Percentiles rank a stretch among this genome's conserved stretches.
Evolutionary conservation across 2,888 invertebrate genomes (phyloP).

Genomic region (Campoletis raptor): DNA sequence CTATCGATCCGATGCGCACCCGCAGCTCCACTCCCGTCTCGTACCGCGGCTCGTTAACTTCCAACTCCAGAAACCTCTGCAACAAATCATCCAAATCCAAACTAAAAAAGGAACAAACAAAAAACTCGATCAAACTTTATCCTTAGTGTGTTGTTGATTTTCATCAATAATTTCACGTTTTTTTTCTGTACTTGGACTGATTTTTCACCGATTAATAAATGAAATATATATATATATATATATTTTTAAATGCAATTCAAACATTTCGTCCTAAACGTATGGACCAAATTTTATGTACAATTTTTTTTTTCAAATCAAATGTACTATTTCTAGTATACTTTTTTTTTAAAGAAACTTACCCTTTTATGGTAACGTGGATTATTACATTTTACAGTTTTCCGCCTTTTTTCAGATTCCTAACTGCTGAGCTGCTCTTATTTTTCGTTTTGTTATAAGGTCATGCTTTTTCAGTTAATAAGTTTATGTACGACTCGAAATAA

Average conservation of each 20-base stretch:
- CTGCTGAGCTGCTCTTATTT: not conserved
- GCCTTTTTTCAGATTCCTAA: not conserved
- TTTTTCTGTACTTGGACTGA: not conserved
- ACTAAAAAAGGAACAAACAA: not conserved
- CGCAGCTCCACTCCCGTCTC: slow-evolving; percentile 60
- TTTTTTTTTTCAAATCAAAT: not conserved
- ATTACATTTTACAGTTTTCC: not conserved
- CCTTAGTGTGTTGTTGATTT: not conserved
- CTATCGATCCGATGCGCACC: slow-evolving; percentile 76
- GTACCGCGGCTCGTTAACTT: slow-evolving; percentile 61
- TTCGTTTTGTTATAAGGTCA: not conserved
- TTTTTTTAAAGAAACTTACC: not conserved
- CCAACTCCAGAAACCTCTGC: slow-evolving; percentile 6
- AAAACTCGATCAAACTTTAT: not conserved
- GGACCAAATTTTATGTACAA: not conserved
- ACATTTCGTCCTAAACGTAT: not conserved
- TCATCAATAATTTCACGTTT: not conserved
- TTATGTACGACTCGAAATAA: not conserved
- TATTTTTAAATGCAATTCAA: not conserved
- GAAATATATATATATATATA: too few species aligned
- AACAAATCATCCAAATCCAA: slow-evolving; percentile 8
- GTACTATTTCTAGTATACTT: too few species aligned
- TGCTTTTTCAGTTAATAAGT: not conserved
- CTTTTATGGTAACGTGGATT: not conserved
- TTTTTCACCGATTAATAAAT: not conserved